Evolutionary conservation across 2,797 vertebrate species (phyloP).

Genomic region (Hydrolagus colliei): DNA sequence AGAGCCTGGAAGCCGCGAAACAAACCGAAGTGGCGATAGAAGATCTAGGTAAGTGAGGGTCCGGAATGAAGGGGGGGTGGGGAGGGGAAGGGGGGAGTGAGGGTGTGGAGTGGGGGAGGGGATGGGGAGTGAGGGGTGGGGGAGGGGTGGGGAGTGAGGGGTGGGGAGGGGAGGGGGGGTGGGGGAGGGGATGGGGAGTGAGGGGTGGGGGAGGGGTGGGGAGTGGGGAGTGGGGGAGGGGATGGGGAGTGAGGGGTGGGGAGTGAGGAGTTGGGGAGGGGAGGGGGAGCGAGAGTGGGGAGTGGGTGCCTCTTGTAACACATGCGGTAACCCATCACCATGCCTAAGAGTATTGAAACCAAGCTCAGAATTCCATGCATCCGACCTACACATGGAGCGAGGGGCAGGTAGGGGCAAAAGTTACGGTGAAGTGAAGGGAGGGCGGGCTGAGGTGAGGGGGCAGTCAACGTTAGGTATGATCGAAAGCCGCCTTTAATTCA

Average conservation of each 20-base stretch:
- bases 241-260: neutral
- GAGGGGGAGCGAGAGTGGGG: neutral
- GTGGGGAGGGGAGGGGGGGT: neutral
- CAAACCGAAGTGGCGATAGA: neutral
- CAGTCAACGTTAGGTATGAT: neutral
- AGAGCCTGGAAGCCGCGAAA: conserved; percentile 46
- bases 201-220: neutral
- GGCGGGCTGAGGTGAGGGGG: neutral
- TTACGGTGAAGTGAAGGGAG: neutral
- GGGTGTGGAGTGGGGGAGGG: neutral
- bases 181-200: neutral
- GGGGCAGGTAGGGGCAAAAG: too few species aligned
- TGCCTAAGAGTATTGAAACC: too few species aligned
- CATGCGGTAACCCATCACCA: neutral
- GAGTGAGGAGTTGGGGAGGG: neutral
- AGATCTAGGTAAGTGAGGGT: neutral
- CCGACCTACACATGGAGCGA: too few species aligned
- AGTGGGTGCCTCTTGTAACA: neutral
- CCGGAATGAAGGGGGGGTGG: too few species aligned
- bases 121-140: neutral
- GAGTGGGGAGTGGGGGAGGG: too few species aligned
- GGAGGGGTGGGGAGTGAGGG: neutral
- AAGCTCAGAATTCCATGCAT: neutral
- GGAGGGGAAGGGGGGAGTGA: too few species aligned
- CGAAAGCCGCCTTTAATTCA: neutral